Evolutionary conservation across 2,888 invertebrate genomes (phyloP), one percentile per base, ranked within the genome.

Genomic region (Clostera curtula): DNA sequence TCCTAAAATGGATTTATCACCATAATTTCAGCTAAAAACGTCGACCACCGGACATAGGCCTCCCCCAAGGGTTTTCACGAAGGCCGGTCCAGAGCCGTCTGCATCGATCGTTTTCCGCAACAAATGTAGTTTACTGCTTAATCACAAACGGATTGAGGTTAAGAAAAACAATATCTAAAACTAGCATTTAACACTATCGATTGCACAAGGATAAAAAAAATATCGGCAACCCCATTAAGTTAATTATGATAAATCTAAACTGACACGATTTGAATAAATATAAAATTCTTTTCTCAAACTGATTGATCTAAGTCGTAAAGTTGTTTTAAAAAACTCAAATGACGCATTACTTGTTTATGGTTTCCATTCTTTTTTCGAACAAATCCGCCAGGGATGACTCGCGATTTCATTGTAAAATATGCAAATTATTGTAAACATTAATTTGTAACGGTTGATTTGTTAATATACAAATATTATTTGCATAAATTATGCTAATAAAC

Each of bases 371-470:
- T 68, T 66, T 54, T 15, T 9, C 6, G 12, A 60, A 57, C 57
- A 63, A 58, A 41, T 32, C 34, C 43, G 54, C 49, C 41, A 48
- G 58, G 44, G 54, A 68, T 82, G 80, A 79, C 77, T 72, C 69
- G 73, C 57, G 73, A 60, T 68, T 77, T 67, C 55, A 70, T 73
- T 60, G 55, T 63, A 66, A 56, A 61, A 56, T 80, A 82, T 83
- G 82, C 58, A 56, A 80, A 83, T 80, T 48, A 67, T 44, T 30
- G 70, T 80, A 79, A 82, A 83, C 75, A 83, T 69, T 72, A 75
- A 82, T 82, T 82, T 80, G 80, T 75, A 75, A 82, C 82, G 83
- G 82, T 69, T 82, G 79, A 82, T 82, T 76, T 83, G 80, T 60
- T 77, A 77, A 77, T 76, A 64, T 56, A 63, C 54, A 55, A 56